Conservation (phyloP, 2,888 invertebrate species). For the Kuschelorhynchus macadamiae region DNA sequence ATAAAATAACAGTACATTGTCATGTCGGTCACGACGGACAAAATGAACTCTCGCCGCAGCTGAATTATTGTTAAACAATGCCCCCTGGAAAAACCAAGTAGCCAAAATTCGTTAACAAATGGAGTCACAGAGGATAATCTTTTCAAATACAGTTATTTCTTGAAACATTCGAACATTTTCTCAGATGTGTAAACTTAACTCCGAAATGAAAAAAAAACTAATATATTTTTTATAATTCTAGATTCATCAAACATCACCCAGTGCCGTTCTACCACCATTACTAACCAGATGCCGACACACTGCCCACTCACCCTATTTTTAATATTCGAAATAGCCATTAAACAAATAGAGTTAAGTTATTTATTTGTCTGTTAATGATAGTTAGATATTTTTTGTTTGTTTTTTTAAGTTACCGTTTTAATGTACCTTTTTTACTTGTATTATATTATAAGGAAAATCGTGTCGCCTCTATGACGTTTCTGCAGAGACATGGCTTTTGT, state of each 20-base stretch:
- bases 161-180: no score
- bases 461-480: slow-evolving; percentile 28
- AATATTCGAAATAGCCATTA: slow-evolving; percentile 20
- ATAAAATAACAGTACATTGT: no score
- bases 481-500: slow-evolving; percentile 34
- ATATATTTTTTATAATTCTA: slow-evolving; percentile 13
- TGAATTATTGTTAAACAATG: no score
- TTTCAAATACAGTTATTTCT: no score
- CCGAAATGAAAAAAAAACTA: no score
- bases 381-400: slow-evolving; percentile 21
- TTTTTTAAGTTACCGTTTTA: slow-evolving; percentile 15
- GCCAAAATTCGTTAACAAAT: no score
- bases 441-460: slow-evolving; percentile 6
- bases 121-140: no score
- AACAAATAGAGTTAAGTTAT: slow-evolving; percentile 20
- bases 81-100: no score
- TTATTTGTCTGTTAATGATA: slow-evolving; percentile 28
- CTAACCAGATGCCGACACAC: slow-evolving; percentile 11
- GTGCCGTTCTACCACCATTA: slow-evolving; percentile 68
- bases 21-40: no score
- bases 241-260: slow-evolving; percentile 72
- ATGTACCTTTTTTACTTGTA: slow-evolving; percentile 15
- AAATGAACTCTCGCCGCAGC: no score
- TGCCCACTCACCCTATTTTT: neutral
- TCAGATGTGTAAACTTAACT: no score